These are phyloP conservation scores for Apodemus agrarius DNA, from an alignment of 2,797 vertebrate species.

Conservation along the genomic window DNA sequence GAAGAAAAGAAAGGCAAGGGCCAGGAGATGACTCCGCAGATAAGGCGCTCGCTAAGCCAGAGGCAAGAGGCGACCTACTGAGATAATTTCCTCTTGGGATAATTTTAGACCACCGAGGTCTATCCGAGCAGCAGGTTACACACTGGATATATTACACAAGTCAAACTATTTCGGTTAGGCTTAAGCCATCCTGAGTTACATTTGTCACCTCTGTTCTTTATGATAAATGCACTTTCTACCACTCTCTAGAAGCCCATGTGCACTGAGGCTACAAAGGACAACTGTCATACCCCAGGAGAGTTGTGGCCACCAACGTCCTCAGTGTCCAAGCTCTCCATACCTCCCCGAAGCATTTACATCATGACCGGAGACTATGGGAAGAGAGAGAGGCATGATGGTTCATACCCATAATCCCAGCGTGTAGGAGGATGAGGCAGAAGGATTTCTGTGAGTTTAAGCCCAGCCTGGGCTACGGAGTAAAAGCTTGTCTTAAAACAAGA, in stretches of 20 bases:
- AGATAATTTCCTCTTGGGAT: background rate
- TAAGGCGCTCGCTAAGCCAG: background rate
- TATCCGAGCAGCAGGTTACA: background rate
- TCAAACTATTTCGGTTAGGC: background rate
- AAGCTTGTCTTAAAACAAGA: background rate
- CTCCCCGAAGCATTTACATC: background rate
- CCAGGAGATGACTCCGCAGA: background rate
- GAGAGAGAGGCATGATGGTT: background rate
- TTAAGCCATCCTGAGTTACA: background rate
- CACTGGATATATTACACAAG: background rate
- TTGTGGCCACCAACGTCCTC: background rate
- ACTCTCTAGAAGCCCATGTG: background rate
- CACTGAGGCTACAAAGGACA: background rate
- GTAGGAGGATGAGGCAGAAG: background rate
- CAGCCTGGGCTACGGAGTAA: background rate
- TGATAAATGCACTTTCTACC: background rate
- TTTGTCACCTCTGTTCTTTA: background rate
- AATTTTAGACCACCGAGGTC: background rate
- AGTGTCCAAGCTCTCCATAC: fast-evolving
- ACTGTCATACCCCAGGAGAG: background rate
- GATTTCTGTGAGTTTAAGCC: background rate
- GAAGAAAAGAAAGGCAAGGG: background rate
- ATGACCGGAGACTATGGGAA: background rate
- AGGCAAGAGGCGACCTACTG: background rate
- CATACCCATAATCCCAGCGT: background rate